Percentiles rank a stretch among this genome's conserved stretches.
These are phyloP conservation scores for Dufourea novaeangliae DNA, from an alignment of 1,140 invertebrate species.

Conservation along the genomic window DNA sequence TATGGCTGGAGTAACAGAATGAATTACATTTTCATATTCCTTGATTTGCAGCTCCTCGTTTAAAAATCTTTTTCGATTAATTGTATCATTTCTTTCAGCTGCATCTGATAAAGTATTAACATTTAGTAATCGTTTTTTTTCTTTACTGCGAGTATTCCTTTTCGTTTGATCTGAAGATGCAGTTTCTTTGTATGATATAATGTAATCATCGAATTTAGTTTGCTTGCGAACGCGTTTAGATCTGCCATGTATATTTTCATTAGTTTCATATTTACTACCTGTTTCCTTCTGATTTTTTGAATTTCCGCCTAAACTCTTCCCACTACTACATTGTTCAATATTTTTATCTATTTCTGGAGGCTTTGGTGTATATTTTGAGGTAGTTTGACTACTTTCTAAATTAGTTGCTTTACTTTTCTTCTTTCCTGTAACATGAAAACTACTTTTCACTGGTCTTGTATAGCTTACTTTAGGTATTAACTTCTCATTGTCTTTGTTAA, in stretches of 20 bases:
- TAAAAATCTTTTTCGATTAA: background rate
- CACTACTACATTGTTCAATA: background rate
- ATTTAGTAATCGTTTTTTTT: background rate
- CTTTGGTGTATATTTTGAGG: slow-evolving; percentile 30
- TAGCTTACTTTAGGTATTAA: background rate
- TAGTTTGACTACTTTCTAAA: slow-evolving; percentile 10
- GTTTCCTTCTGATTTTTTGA: background rate
- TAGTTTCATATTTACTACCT: background rate
- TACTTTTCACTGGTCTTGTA: background rate
- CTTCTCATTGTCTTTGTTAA: slow-evolving; percentile 14
- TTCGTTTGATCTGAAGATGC: background rate
- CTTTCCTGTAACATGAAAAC: background rate
- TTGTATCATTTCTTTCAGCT: background rate
- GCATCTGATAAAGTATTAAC: background rate
- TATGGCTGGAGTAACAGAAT: slow-evolving; percentile 31
- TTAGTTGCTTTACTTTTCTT: background rate
- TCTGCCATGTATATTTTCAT: slow-evolving; percentile 6
- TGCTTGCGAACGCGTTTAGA: slow-evolving; percentile 17
- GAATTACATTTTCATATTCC: background rate
- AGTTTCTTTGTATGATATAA: background rate
- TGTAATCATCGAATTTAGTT: slow-evolving; percentile 24
- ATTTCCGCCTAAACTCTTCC: background rate
- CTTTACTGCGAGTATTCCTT: background rate
- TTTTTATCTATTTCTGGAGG: background rate
- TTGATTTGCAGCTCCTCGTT: background rate